These are phyloP conservation scores for Lucifuga dentata DNA, from an alignment of 2,113 vertebrate species.

Conservation along the genomic window DNA sequence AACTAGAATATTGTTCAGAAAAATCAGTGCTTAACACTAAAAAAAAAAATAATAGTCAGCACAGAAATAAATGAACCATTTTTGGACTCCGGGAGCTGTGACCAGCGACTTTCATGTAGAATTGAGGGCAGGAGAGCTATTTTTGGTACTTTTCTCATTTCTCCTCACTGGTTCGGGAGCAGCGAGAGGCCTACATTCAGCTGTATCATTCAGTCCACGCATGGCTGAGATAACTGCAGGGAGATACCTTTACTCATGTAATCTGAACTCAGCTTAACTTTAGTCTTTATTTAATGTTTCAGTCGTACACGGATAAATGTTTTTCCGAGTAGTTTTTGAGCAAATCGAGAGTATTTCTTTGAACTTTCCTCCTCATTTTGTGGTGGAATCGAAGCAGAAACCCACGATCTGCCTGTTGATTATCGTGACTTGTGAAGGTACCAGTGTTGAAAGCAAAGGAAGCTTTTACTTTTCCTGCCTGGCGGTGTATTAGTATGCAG, in stretches of 20 bases:
- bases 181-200: constrained; percentile 34
- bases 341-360: constrained; percentile 35
- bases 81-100: constrained; percentile 20
- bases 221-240: constrained; percentile 13
- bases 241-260: no score
- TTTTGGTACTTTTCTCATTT: constrained; percentile 58
- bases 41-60: no score
- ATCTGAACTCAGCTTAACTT: constrained; percentile 10
- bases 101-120: constrained; percentile 40
- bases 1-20: neutral
- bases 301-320: constrained; percentile 3
- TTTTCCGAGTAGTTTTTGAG: constrained; percentile 13
- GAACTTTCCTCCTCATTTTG: neutral
- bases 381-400: constrained; percentile 23
- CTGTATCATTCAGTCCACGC: constrained; percentile 11
- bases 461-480: constrained; percentile 20
- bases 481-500: constrained; percentile 47
- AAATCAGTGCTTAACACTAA: no score
- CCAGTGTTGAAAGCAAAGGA: constrained; percentile 29
- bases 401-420: constrained; percentile 2
- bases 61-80: no score
- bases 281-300: constrained; percentile 8
- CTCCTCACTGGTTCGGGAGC: constrained; percentile 17
- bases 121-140: constrained; percentile 73
- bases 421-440: constrained; percentile 17